phyloP scores from a whole-genome alignment of 2,797 vertebrate species.

The Pantherophis alleghaniensis region DNA sequence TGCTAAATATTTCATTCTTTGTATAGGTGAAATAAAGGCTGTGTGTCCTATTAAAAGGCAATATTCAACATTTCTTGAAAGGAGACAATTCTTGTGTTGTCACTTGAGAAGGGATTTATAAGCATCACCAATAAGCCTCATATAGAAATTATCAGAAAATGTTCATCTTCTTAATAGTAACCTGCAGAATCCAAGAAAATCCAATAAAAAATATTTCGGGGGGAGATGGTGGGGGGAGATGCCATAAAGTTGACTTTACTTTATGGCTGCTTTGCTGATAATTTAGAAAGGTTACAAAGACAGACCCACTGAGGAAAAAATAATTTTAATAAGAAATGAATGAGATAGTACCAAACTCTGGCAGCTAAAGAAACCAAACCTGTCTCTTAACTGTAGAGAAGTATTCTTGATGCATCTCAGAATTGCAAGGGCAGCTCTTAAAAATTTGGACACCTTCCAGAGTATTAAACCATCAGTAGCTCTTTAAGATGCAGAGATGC shows the following conservation, averaged over 20 bases:
- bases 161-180: neutral
- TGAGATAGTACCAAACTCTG: neutral
- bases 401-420: neutral
- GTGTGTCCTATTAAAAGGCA: neutral
- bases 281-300: neutral
- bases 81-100: neutral
- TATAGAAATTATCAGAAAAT: neutral
- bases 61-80: neutral
- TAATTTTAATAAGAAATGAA: neutral
- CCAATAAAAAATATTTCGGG: neutral
- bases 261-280: neutral
- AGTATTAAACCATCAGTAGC: neutral
- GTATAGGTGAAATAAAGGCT: neutral
- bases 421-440: neutral
- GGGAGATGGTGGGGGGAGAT: neutral
- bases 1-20: neutral
- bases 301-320: neutral
- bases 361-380: neutral
- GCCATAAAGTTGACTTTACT: neutral
- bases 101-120: neutral
- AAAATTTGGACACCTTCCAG: neutral
- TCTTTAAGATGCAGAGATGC: neutral
- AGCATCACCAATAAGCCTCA: no score
- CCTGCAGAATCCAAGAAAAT: neutral
- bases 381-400: neutral